Evolutionary conservation across 92 coral and sea anemone species (phyloP).

Genomic region (Scolanthus callimorphus): DNA sequence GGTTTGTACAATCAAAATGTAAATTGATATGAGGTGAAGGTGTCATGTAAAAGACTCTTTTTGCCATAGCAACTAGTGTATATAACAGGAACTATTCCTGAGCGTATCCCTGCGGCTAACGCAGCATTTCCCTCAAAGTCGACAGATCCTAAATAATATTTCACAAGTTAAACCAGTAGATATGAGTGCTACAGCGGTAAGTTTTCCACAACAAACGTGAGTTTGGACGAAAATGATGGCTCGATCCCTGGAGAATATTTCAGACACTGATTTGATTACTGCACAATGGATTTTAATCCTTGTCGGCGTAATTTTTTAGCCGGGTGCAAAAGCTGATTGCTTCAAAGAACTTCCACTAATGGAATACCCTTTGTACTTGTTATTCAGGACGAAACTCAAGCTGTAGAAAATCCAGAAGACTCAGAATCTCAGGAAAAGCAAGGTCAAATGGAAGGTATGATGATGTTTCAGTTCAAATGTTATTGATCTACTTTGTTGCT

Average conservation of each 20-base stretch:
- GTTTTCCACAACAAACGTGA: too few species aligned
- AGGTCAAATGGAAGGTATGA: not conserved
- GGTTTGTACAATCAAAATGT: too few species aligned
- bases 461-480: too few species aligned
- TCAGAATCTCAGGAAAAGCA: not conserved
- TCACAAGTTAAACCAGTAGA: too few species aligned
- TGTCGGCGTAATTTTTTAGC: not conserved
- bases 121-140: too few species aligned
- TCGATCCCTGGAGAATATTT: not conserved
- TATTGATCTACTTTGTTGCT: too few species aligned
- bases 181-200: too few species aligned
- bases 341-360: constrained; percentile 1
- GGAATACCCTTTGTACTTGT: constrained; percentile 1
- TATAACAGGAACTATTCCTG: too few species aligned
- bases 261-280: not conserved
- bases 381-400: not conserved
- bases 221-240: too few species aligned
- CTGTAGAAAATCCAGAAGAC: not conserved
- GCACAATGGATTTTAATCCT: not conserved
- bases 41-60: not conserved
- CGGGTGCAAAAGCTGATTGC: too few species aligned
- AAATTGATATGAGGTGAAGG: constrained; percentile 7
- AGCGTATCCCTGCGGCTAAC: too few species aligned
- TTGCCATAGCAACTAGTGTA: constrained; percentile 13
- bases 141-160: too few species aligned